Conservation (phyloP, 64 coral and sea anemone species). For the Stichodactyla helianthus region DNA sequence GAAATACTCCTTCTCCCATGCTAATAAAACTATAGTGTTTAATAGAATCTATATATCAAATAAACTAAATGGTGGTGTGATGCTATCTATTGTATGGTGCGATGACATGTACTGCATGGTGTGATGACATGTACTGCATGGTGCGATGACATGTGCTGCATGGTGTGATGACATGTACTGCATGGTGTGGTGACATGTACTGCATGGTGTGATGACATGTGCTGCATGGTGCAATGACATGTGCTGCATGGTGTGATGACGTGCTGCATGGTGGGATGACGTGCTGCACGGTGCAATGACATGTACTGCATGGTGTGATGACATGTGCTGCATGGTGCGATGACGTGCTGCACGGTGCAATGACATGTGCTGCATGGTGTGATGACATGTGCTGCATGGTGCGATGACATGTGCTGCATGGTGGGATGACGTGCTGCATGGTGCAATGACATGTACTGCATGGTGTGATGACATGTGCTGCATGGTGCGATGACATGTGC, state of each 20-base stretch:
- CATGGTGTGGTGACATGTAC: background rate
- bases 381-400: background rate
- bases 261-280: background rate
- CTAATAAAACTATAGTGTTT: too few relatives aligned
- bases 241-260: background rate
- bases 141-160: background rate
- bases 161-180: background rate
- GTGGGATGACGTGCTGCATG: too few relatives aligned
- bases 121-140: background rate
- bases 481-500: background rate
- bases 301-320: background rate
- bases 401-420: too few relatives aligned
- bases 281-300: background rate
- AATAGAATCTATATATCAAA: too few relatives aligned
- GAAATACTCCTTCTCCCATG: too few relatives aligned
- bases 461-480: background rate
- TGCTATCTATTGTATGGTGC: too few relatives aligned
- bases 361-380: too few relatives aligned
- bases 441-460: background rate
- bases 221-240: background rate
- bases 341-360: background rate
- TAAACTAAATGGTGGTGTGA: too few relatives aligned
- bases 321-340: background rate
- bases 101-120: background rate
- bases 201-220: background rate